Evolutionary conservation across 2,888 invertebrate species (phyloP).

Genomic region (Empis livida): DNA sequence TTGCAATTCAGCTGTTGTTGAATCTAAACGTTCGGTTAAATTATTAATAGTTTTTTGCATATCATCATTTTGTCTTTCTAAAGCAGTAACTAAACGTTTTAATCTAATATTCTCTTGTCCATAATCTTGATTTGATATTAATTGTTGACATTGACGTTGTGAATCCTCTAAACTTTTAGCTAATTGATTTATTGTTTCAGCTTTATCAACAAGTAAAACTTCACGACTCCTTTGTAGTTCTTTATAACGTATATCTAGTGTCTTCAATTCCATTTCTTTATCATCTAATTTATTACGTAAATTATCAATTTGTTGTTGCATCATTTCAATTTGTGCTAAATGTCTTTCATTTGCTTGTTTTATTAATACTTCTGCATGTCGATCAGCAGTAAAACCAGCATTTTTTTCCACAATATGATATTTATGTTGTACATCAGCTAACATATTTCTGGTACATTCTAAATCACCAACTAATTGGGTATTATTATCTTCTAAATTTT

Average conservation of each 20-base stretch:
- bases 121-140: conserved; percentile 24
- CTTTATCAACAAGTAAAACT: conserved; percentile 46
- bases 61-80: conserved; percentile 24
- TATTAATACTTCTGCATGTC: conserved; percentile 27
- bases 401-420: conserved; percentile 32
- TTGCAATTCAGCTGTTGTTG: conserved; percentile 29
- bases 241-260: conserved; percentile 40
- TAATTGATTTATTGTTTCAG: conserved; percentile 48
- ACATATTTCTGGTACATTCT: conserved; percentile 39
- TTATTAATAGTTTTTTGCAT: conserved; percentile 28
- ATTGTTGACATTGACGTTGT: conserved; percentile 38
- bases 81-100: conserved; percentile 21
- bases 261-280: conserved; percentile 41
- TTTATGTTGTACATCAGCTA: conserved; percentile 38
- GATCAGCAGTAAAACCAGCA: conserved; percentile 24
- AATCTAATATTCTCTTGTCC: conserved; percentile 25
- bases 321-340: conserved; percentile 35
- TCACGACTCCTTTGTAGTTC: conserved; percentile 48
- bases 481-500: conserved; percentile 32
- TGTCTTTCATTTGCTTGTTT: conserved; percentile 39
- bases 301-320: conserved; percentile 38
- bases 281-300: conserved; percentile 34
- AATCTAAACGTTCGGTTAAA: conserved; percentile 24
- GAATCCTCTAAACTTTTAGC: conserved; percentile 46
- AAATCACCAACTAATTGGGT: conserved; percentile 42